Evolutionary conservation across 2,888 invertebrate species (phyloP), one percentile per base, ranked within the genome.

Genomic region (Polietes domitor): DNA sequence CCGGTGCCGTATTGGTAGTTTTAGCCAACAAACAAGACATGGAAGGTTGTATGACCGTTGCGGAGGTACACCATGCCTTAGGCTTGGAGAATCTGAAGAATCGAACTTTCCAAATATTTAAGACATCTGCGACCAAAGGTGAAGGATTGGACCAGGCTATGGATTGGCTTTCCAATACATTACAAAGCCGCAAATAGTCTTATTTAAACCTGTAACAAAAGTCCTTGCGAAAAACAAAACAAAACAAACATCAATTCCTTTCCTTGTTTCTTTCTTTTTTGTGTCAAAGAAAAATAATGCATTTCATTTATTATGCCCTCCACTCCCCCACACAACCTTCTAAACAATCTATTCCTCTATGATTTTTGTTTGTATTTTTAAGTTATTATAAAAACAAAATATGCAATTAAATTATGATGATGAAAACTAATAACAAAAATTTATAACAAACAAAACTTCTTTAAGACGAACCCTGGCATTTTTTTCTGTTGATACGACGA

Each of bases 1-100:
- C 97, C 88, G 98, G 97, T 89, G 98, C 99, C 77, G 96, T 99
- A 89, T 94, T 99, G 85, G 98, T 99, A 76, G 98, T 99, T 63
- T 93, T 99, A 90, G 99, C 99, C 70, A 99, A 99, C 93, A 99
- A 99, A 93, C 99, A 99, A 93, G 99, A 99, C 91, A 98, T 99
- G 95, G 97, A 98, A 50, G 99, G 99, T 10, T 98, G 99, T 90
- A 96, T 99, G 94, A 97, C 97, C 26, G 97, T 98, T 0, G 97
- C 98, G 0, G 99, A 99, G 92, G 97, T 99, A 19, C 98, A 99
- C 92, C 98, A 98, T 92, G 98, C 98, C 0, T 93, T 99, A 63
- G 99, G 99, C 15, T 93, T 99, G 88, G 98, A 99, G 88, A 96
- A 97, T 15, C 94, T 99, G 77, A 98, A 98, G 92, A 98, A 98